Percentiles rank a stretch among this genome's conserved stretches.
phyloP scores from a whole-genome alignment of 2,113 vertebrate species.

The Oncorhynchus tshawytscha region DNA sequence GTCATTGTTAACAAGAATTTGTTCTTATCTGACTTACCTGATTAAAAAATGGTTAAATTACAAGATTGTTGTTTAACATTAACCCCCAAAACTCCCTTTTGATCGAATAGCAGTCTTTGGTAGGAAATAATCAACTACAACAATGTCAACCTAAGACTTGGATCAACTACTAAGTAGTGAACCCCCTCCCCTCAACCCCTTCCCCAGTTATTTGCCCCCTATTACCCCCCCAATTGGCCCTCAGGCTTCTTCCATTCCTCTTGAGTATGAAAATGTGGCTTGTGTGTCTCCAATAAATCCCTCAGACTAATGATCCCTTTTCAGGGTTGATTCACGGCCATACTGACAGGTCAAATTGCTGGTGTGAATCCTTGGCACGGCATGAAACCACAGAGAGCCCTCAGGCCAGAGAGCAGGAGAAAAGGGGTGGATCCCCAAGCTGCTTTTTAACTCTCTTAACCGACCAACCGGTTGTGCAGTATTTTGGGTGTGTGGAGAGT shows the following conservation, averaged over 20 bases:
- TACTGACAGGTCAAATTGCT: slow-evolving; percentile 77
- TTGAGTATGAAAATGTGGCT: slow-evolving; percentile 67
- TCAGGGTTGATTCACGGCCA: slow-evolving; percentile 74
- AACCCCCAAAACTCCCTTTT: too few species aligned
- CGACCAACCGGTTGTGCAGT: slow-evolving; percentile 22
- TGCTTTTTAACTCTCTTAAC: slow-evolving; percentile 58
- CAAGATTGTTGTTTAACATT: too few species aligned
- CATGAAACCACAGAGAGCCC: slow-evolving; percentile 60
- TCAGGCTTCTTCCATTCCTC: slow-evolving; percentile 48
- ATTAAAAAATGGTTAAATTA: too few species aligned
- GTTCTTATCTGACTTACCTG: too few species aligned
- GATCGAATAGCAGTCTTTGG: too few species aligned
- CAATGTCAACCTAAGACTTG: neutral
- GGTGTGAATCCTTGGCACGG: slow-evolving; percentile 75
- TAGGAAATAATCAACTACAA: neutral
- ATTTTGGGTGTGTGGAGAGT: too few species aligned
- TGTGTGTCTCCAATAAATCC: slow-evolving; percentile 77
- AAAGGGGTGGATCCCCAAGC: slow-evolving; percentile 35
- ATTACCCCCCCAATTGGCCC: slow-evolving; percentile 25
- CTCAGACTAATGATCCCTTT: slow-evolving; percentile 71
- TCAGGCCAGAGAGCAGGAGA: slow-evolving; percentile 35
- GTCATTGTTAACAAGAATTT: too few species aligned
- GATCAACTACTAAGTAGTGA: neutral
- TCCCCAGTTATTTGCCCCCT: slow-evolving; percentile 17
- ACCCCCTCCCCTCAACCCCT: neutral